Evolutionary conservation across 2,888 invertebrate species (phyloP), one percentile per base, ranked within the genome.

Genomic region (Fragum sueziense): DNA sequence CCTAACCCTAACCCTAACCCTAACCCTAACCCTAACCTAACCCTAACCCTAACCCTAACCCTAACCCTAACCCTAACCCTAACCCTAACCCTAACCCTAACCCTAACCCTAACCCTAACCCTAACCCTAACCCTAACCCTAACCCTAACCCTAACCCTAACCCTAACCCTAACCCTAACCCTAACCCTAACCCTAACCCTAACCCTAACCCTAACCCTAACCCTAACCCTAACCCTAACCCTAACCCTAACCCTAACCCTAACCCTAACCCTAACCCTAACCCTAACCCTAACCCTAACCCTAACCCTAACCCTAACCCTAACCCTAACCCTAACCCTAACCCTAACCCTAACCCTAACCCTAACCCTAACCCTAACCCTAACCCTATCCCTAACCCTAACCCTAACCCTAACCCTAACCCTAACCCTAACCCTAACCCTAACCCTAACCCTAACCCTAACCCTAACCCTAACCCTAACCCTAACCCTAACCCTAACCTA

Each of bases 191-290:
- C 76, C 79, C 79, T 74, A 76, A 79, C 76, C 79, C 76, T 72
- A 76, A 79, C 81, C 81, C 84, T 74, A 79, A 84, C 81, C 84
- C 76, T 73, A 78, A 80, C 75, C 80, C 80, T 76, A 81, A 84
- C 79, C 81, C 80, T 85, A 85, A 86, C 85, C 85, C 86, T 84
- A 81, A 85, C 81, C 85, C 85, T 85, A 83, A 84, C 83, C 86
- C 86, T 86, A 82, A 84, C 82, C 82, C 86, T 84, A 74, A 84
- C 84, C 79, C 87, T 85, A 79, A 82, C 82, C 82, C 79, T 74
- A 74, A 74, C 74, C 76, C 76, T n/a, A 7, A 54, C 3, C 54
- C 54, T 78, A 80, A 75, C 82, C 82, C 82, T 82, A 82, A 82
- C 82, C 79, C 74, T 52, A 73, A 74, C 70, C 83, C 80, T 68